These are phyloP conservation scores for Heterodera schachtii DNA, from an alignment of 1,140 invertebrate genomes.

Conservation along the genomic window DNA sequence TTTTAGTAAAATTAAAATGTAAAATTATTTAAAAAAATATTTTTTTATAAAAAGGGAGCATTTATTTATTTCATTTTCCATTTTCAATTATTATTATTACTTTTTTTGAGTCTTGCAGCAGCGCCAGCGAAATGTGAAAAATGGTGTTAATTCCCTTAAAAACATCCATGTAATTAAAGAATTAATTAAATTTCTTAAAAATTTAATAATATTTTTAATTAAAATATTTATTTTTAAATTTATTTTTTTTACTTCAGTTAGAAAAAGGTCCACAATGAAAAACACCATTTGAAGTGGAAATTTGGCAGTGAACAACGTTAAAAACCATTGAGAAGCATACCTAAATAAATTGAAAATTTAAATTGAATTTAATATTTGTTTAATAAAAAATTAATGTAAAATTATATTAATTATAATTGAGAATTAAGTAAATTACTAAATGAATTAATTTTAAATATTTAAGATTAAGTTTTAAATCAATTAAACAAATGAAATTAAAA, in stretches of 20 bases:
- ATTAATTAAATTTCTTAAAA: slow-evolving; percentile 14
- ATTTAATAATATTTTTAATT: no score
- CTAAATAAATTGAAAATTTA: background rate
- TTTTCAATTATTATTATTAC: background rate
- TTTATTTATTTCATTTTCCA: no score
- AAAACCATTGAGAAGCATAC: slow-evolving; percentile 96
- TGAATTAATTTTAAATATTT: no score
- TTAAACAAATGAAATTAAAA: no score
- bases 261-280: slow-evolving; percentile 92
- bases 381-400: no score
- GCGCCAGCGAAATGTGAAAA: slow-evolving; percentile 90
- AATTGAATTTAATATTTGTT: no score
- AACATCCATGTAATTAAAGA: background rate
- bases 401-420: no score
- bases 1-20: no score
- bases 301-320: slow-evolving; percentile 95
- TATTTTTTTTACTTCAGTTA: slow-evolving; percentile 68
- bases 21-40: no score
- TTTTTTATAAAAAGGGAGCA: no score
- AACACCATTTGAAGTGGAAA: slow-evolving; percentile 97
- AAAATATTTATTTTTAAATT: slow-evolving; percentile 57
- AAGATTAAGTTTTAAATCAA: no score
- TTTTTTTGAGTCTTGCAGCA: slow-evolving; percentile 74
- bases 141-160: slow-evolving; percentile 82
- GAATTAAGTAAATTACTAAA: no score